Evolutionary conservation across 2,888 invertebrate genomes (phyloP), one percentile per base, ranked within the genome.

Genomic region (Helleia helle): DNA sequence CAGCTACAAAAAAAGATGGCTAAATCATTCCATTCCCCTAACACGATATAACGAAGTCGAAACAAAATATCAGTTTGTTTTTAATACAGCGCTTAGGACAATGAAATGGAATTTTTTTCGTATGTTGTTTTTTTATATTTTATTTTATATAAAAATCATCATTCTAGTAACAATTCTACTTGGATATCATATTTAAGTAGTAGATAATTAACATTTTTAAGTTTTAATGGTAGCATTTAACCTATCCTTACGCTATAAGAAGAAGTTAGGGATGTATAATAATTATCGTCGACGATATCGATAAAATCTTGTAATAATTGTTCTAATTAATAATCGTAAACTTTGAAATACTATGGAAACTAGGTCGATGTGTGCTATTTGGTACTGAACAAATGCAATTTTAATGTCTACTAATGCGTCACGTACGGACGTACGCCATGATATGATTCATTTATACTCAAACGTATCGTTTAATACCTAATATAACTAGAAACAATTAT

Each of bases 151-250:
- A 81, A 81, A 81, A 83, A 79, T 71, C 79, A 77, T 74, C 77
- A 71, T 70, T 76, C 79, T 83, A 84, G 66, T 84, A 84, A 84
- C 84, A 84, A 84, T 59, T 74, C 83, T 84, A 83, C 83, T 66
- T 63, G 79, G 69, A 75, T 81, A 71, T 65, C 58, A 55, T 79
- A 77, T 68, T 72, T 49, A 44, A 68, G 64, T 74, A 61, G 70
- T 48, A 54, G 49, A 49, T 75, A 72, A 66, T 76, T 77, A 80
- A 77, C 72, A 74, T 58, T 68, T n/a, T 71, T 62, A 59, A 56
- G 43, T 59, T 64, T 67, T 74, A 68, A 71, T 70, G 61, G 67
- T 76, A 76, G 72, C 75, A 69, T 77, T 76, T 79, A 76, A 75
- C 73, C 80, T 80, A 80, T 46, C 60, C 79, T 79, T 80, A 77